Conservation (phyloP, 2,888 invertebrate species). For the Formica aserva region DNA sequence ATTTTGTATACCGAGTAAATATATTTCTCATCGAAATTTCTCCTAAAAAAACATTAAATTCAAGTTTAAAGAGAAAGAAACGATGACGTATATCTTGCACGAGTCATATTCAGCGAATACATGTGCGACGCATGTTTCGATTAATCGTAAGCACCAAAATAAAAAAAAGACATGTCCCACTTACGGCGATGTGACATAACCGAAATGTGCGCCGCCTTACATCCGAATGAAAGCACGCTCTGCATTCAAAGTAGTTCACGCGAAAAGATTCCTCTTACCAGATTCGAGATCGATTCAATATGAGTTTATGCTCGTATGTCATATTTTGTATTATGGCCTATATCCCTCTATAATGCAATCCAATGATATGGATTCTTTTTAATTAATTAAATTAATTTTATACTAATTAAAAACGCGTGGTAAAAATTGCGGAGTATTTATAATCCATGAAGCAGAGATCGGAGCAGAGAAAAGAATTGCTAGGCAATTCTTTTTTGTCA, state of each 20-base stretch:
- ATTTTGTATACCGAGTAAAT: background rate
- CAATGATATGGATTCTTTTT: background rate
- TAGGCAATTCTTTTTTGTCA: background rate
- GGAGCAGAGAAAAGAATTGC: background rate
- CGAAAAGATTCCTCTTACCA: constrained; percentile 1
- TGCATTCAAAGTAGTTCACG: constrained; percentile 61
- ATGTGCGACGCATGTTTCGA: constrained; percentile 12
- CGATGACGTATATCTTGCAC: constrained; percentile 30
- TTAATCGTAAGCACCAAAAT: constrained; percentile 27
- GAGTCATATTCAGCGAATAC: constrained; percentile 6
- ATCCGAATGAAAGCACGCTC: constrained; percentile 52
- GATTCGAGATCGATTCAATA: background rate
- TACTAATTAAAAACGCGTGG: background rate
- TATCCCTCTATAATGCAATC: background rate
- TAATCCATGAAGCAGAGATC: background rate
- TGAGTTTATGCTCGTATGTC: constrained; percentile 2
- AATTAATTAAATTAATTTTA: background rate
- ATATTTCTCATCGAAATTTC: background rate
- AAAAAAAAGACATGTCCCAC: constrained; percentile 72
- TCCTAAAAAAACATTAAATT: background rate
- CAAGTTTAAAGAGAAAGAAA: constrained; percentile 4
- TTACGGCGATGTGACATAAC: constrained; percentile 77
- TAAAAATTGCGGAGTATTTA: background rate
- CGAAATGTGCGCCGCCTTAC: constrained; percentile 49
- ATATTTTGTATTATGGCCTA: background rate